These are phyloP conservation scores for Scytalopus superciliaris DNA, from an alignment of 2,113 vertebrate genomes.

Conservation along the genomic window DNA sequence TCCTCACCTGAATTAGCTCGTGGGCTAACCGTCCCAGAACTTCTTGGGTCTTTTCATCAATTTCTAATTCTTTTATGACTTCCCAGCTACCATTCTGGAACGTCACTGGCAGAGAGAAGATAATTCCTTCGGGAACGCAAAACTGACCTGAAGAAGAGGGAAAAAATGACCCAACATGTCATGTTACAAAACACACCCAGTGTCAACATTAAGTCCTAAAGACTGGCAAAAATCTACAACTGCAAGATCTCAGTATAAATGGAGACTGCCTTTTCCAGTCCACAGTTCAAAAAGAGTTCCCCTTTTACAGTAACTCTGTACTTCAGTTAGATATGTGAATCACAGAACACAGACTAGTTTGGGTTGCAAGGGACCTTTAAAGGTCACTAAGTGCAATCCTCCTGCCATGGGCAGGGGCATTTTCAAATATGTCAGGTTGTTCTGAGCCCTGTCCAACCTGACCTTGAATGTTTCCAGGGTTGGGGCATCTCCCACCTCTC, in stretches of 20 bases:
- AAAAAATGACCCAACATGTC: background rate
- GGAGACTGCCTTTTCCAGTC: background rate
- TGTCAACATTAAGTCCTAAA: background rate
- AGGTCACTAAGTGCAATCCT: background rate
- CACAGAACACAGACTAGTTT: background rate
- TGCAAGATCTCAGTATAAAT: background rate
- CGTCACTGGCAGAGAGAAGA: slow-evolving; percentile 86
- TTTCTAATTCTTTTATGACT: slow-evolving; percentile 55
- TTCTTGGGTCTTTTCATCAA: slow-evolving; percentile 59
- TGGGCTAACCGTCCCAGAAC: slow-evolving; percentile 63
- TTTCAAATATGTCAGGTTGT: background rate
- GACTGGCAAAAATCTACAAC: background rate
- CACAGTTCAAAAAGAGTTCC: background rate
- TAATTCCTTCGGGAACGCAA: slow-evolving; percentile 79
- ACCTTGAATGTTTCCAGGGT: background rate
- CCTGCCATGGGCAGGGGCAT: background rate
- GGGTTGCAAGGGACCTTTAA: background rate
- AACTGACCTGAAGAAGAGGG: slow-evolving; percentile 75
- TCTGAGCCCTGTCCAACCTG: background rate
- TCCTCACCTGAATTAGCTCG: slow-evolving; percentile 79
- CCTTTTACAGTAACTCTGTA: background rate
- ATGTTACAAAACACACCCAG: background rate
- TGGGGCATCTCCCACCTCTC: background rate
- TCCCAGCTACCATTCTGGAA: slow-evolving; percentile 82
- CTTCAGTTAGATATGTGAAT: background rate